Conservation (phyloP, 2,113 vertebrate genomes). For the Vulpes vulpes region DNA sequence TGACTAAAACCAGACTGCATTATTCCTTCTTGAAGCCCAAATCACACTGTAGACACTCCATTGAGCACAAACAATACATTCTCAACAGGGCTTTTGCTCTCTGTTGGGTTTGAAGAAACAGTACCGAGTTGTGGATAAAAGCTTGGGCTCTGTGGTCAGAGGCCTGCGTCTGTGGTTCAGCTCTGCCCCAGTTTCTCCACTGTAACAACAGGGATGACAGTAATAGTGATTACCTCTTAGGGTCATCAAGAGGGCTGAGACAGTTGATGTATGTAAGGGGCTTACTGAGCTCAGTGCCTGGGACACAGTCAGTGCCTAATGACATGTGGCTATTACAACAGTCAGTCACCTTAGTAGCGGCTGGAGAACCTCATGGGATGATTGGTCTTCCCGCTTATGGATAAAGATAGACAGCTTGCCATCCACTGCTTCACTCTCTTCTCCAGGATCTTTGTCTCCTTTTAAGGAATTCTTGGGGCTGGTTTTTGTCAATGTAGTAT, state of each 20-base stretch:
- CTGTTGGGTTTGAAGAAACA: not conserved
- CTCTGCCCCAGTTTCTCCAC: slow-evolving; percentile 2
- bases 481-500: slow-evolving; percentile 92
- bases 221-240: not conserved
- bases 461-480: slow-evolving; percentile 96
- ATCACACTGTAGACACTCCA: not conserved
- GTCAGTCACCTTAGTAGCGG: slow-evolving; percentile 94
- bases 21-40: not conserved
- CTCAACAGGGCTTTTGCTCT: not conserved
- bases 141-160: not conserved
- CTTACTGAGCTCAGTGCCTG: not conserved
- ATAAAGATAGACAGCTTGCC: slow-evolving; percentile 99
- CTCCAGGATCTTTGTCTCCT: slow-evolving; percentile 94
- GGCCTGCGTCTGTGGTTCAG: not conserved
- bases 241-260: not conserved
- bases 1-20: not conserved
- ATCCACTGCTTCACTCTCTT: slow-evolving; percentile 98
- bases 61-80: not conserved
- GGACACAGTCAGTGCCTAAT: not conserved
- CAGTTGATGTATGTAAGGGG: not conserved
- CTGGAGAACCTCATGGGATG: slow-evolving; percentile 98
- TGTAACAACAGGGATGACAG: not conserved
- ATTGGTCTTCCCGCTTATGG: slow-evolving; percentile 98
- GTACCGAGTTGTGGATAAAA: not conserved
- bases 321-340: not conserved